These are phyloP conservation scores for Zoanthus gigantus DNA, from an alignment of 92 coral and sea anemone species.

Conservation along the genomic window DNA sequence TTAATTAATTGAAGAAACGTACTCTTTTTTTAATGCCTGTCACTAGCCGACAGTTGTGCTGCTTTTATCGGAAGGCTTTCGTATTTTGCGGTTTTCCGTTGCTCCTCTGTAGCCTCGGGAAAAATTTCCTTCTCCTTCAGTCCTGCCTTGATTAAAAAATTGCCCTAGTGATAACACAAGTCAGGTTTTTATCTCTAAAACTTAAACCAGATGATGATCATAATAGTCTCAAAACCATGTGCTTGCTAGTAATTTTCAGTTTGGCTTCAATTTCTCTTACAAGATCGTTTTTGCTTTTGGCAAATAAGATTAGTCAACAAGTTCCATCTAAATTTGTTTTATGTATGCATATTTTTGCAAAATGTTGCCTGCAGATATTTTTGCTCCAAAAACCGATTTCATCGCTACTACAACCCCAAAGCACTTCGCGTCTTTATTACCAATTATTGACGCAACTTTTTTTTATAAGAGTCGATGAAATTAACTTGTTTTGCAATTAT, in stretches of 20 bases:
- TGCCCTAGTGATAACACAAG: neutral
- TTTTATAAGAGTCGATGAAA: neutral
- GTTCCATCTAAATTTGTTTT: neutral
- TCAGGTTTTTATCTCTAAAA: neutral
- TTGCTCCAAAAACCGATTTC: neutral
- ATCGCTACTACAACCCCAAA: neutral
- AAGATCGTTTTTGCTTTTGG: neutral
- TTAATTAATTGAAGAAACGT: neutral
- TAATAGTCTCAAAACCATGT: neutral
- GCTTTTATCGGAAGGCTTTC: constrained; percentile 6
- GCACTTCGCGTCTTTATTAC: too few species aligned
- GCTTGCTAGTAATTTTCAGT: neutral
- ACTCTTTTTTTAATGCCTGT: neutral
- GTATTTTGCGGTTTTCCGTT: constrained; percentile 21
- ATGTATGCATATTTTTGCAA: neutral
- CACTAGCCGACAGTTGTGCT: neutral
- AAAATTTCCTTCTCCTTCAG: neutral
- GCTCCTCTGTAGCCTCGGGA: neutral
- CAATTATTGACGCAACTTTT: too few species aligned
- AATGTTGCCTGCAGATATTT: neutral
- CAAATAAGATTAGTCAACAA: neutral
- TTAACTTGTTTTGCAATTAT: neutral
- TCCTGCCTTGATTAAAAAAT: neutral
- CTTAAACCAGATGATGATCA: neutral
- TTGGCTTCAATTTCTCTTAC: neutral